Base-by-base conservation (phyloP, 2,888 invertebrate species). In the Oscheius onirici region DNA sequence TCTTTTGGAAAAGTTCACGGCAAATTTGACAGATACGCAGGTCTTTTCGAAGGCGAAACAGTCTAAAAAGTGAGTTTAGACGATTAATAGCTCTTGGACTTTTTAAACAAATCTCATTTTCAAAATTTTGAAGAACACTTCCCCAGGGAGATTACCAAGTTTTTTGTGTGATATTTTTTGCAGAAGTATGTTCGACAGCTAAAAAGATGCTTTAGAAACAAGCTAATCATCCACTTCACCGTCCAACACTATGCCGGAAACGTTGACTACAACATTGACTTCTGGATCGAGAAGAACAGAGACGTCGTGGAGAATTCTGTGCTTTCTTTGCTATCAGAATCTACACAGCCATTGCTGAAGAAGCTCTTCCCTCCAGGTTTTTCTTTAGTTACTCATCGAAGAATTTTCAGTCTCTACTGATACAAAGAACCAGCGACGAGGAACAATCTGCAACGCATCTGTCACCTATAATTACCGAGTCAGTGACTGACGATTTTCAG, bases 281-380 rank as follows among this genome's bases (percentile, higher is more conserved):
- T 77, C 49, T 89, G 89, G 90, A 76, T 90, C 72, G 89, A 89
- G 77, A 90, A 89, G 83, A 90, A 90, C 60, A 61, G 83, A 1
- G 85, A 84, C 58, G 72, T 76, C 28, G 83, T 82, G 24, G 78
- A 79, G 67, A 74, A 41, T 15, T 76, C 77, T 41, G 88, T 90
- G 10, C 84, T 89, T 5, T 85, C 86, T 44, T 76, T 86, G 46
- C 44, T 87, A 10, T 55, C 76, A 0, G 72, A 76, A n/a, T 84
- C 84, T 0, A 73, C 74, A 3, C 83, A 86, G 69, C 76, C 78
- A 13, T 68, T 87, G 1, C 34, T 85, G 17, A 73, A 71, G 15
- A 24, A 76, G 10, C 58, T 86, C 5, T 87, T 86, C 61, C 78
- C 82, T 15, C 58, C 70, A 66, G 79, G 80, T 79, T 15, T 8